phyloP scores from a whole-genome alignment of 2,888 invertebrate species.

The Drosophila meridionalis region DNA sequence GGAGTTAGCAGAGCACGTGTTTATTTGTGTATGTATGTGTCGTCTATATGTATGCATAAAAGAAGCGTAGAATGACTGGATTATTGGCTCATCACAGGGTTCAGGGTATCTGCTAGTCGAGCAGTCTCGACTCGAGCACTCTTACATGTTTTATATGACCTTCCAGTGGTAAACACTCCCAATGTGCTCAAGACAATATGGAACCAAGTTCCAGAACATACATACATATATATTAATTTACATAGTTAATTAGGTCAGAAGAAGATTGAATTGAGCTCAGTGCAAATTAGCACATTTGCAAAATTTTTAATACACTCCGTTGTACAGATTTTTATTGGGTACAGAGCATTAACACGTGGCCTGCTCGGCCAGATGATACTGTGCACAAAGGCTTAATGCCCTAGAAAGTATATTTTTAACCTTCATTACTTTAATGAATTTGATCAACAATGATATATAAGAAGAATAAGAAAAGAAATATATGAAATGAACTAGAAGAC shows the following conservation, averaged over 20 bases:
- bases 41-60: too few species aligned
- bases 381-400: background rate
- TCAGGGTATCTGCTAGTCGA: too few species aligned
- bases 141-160: too few species aligned
- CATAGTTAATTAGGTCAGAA: background rate
- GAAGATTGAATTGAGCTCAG: background rate
- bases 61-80: too few species aligned
- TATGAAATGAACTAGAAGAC: background rate
- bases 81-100: too few species aligned
- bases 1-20: too few species aligned
- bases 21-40: too few species aligned
- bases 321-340: background rate
- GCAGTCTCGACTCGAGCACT: too few species aligned
- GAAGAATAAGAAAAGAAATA: background rate
- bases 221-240: background rate
- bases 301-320: background rate
- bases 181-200: too few species aligned
- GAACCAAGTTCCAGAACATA: background rate
- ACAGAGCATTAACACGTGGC: background rate
- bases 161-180: too few species aligned
- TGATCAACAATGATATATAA: background rate
- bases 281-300: slow-evolving; percentile 2
- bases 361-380: background rate
- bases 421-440: background rate
- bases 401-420: background rate